These are phyloP conservation scores for Chrysina gloriosa DNA, from an alignment of 2,888 invertebrate genomes.

Conservation along the genomic window DNA sequence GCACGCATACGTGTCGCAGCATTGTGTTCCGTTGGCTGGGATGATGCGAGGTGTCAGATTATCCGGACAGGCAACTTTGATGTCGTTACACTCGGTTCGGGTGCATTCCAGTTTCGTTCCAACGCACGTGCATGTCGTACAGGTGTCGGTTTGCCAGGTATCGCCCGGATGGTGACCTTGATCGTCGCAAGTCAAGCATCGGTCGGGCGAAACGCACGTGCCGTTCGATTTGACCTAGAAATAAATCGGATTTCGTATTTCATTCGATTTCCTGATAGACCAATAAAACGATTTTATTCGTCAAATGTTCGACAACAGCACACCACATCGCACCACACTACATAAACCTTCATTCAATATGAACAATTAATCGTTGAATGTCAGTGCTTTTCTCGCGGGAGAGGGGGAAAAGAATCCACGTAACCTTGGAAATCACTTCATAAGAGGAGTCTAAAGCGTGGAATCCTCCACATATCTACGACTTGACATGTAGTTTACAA, in stretches of 20 bases:
- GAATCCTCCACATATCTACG: no score
- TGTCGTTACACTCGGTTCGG: conserved; percentile 70
- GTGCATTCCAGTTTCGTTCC: conserved; percentile 73
- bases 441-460: no score
- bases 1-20: conserved; percentile 79
- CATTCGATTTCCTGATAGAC: no score
- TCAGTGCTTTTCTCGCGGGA: no score
- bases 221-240: conserved; percentile 74
- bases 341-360: no score
- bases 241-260: neutral
- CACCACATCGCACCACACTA: no score
- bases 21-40: conserved; percentile 69
- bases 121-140: conserved; percentile 79
- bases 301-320: no score
- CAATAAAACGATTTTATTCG: no score
- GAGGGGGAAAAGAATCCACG: no score
- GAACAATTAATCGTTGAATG: no score
- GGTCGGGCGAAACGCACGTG: conserved; percentile 75
- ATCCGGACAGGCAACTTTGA: conserved; percentile 71
- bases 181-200: conserved; percentile 81
- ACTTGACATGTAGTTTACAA: no score
- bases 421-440: no score
- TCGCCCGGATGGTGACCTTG: conserved; percentile 77
- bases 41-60: conserved; percentile 70
- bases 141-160: conserved; percentile 76